phyloP scores from a whole-genome alignment of 2,797 vertebrate species.

The Menidia menidia region DNA sequence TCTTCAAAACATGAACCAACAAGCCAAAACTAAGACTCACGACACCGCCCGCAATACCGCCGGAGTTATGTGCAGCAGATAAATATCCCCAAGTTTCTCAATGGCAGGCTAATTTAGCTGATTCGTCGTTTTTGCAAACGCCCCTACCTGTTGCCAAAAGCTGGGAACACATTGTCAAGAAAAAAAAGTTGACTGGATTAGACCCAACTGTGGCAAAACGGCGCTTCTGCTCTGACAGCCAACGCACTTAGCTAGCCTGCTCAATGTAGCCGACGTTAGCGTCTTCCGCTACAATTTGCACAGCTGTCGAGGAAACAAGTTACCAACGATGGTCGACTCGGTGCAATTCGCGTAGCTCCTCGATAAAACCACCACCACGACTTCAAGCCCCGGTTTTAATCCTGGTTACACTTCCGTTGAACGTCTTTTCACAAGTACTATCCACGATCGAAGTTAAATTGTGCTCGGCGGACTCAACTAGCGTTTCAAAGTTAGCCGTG shows the following conservation, averaged over 20 bases:
- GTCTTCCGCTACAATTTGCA: slow-evolving; percentile 25
- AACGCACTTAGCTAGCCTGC: slow-evolving; percentile 62
- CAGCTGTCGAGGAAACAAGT: slow-evolving; percentile 29
- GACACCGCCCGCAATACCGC: slow-evolving; percentile 20
- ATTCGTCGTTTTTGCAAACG: slow-evolving; percentile 25
- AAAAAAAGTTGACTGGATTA: slow-evolving; percentile 40
- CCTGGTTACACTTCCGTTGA: slow-evolving; percentile 39
- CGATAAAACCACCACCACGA: not conserved
- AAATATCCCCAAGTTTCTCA: slow-evolving; percentile 4
- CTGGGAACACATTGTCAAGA: slow-evolving; percentile 34
- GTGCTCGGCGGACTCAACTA: slow-evolving; percentile 41
- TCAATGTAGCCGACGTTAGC: slow-evolving; percentile 54
- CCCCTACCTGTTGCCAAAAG: slow-evolving; percentile 64
- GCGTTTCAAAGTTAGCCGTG: slow-evolving; percentile 53
- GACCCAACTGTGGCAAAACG: slow-evolving; percentile 4
- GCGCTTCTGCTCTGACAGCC: slow-evolving; percentile 40
- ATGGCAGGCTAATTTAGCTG: not conserved
- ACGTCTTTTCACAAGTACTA: slow-evolving; percentile 35
- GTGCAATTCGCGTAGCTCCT: not conserved
- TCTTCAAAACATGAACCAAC: slow-evolving; percentile 38
- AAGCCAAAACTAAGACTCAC: slow-evolving; percentile 29
- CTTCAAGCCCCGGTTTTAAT: slow-evolving; percentile 19
- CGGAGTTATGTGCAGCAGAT: slow-evolving; percentile 4
- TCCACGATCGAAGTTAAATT: slow-evolving; percentile 64
- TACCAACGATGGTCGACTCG: slow-evolving; percentile 8